Evolutionary conservation across 1,140 invertebrate species (phyloP).

Genomic region (Papilio xuthus): DNA sequence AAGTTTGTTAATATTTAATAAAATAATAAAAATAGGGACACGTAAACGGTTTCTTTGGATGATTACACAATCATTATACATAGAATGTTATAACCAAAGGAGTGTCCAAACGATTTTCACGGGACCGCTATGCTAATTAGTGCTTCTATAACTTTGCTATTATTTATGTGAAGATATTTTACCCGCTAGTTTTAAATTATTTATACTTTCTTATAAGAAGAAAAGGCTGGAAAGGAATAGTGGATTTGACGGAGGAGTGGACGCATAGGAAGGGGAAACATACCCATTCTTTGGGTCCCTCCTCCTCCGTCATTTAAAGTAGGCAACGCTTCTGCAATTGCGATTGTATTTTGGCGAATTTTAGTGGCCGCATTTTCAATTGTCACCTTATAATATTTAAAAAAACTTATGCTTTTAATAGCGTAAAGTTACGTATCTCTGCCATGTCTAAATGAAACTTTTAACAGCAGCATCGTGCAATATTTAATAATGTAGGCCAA

Average conservation of each 20-base stretch:
- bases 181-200: no score
- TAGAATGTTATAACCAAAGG: background rate
- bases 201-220: no score
- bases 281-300: no score
- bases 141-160: background rate
- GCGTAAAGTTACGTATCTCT: background rate
- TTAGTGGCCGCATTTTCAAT: no score
- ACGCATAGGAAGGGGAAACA: no score
- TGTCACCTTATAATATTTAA: no score
- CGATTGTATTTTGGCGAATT: no score
- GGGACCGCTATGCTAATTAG: background rate
- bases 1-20: background rate
- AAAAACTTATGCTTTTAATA: no score
- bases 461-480: background rate
- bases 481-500: constrained; percentile 19
- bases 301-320: no score
- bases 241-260: no score
- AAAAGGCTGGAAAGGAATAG: no score
- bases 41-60: background rate
- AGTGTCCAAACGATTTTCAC: background rate
- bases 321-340: no score
- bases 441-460: background rate
- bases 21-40: background rate
- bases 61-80: background rate
- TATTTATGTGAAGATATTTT: background rate